Percentiles rank a stretch among this genome's conserved stretches.
phyloP scores from a whole-genome alignment of 2,113 vertebrate genomes.

The Dicentrarchus labrax region DNA sequence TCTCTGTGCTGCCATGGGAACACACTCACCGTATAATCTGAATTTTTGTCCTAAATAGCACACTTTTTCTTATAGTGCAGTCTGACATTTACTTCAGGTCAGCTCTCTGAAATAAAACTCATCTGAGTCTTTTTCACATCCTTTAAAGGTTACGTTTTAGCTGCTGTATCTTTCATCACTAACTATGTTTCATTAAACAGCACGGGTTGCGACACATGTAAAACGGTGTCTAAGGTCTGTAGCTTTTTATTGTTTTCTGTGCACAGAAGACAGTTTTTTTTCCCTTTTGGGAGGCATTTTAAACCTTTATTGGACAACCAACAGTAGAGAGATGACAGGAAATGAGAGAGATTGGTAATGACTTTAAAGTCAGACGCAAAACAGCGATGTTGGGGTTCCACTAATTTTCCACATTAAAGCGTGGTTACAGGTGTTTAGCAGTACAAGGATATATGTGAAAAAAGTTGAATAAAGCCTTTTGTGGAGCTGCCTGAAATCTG shows the following conservation, averaged over 20 bases:
- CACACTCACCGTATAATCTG: conserved; percentile 43
- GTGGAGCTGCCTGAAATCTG: not conserved
- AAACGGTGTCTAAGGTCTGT: not conserved
- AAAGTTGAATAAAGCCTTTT: not conserved
- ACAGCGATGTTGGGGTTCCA: not conserved
- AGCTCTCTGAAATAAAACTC: not conserved
- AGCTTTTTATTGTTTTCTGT: not conserved
- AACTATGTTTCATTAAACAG: not conserved
- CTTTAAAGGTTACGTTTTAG: not conserved
- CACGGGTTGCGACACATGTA: not conserved
- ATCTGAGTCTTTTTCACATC: not conserved
- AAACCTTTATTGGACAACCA: not conserved
- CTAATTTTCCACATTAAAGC: not conserved
- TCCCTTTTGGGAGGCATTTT: not conserved
- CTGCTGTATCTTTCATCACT: not conserved
- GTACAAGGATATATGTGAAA: not conserved
- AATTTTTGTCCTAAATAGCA: conserved; percentile 25
- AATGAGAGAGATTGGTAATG: not conserved
- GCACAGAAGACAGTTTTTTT: not conserved
- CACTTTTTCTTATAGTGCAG: not conserved
- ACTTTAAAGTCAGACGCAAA: not conserved
- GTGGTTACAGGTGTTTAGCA: not conserved
- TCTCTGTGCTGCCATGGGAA: conserved; percentile 65
- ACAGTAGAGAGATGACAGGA: not conserved
- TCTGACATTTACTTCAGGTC: not conserved